phyloP scores from a whole-genome alignment of 2,797 vertebrate genomes.

The Acrossocheilus wenchowensis region DNA sequence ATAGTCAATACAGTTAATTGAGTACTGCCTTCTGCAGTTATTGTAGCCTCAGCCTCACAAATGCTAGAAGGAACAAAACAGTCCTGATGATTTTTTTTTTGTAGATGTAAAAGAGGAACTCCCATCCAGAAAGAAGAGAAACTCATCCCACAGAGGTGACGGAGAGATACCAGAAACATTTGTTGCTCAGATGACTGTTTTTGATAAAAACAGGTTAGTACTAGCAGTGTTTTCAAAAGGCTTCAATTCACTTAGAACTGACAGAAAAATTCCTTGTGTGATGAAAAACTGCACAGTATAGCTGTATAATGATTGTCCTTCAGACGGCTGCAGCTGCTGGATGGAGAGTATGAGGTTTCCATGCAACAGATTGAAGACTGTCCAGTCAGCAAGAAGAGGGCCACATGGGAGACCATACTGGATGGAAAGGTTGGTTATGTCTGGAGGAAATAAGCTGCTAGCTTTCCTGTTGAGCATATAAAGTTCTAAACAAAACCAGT shows the following conservation, averaged over 20 bases:
- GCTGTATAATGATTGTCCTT: not conserved
- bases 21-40: slow-evolving; percentile 14
- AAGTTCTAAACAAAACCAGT: not conserved
- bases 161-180: slow-evolving; percentile 88
- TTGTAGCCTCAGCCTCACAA: not conserved
- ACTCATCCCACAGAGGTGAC: slow-evolving; percentile 88
- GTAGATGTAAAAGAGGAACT: slow-evolving; percentile 91
- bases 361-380: slow-evolving; percentile 99
- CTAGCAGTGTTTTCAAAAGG: not conserved
- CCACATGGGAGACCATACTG: slow-evolving; percentile 98
- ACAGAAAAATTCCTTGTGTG: not conserved
- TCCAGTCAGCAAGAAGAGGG: slow-evolving; percentile 97
- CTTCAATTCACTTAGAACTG: not conserved
- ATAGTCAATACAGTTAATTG: slow-evolving; percentile 16
- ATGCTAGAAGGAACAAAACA: not conserved
- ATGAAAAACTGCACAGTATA: not conserved
- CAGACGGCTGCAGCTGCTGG: slow-evolving; percentile 95
- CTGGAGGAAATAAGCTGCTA: not conserved
- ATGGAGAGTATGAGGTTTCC: slow-evolving; percentile 98
- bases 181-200: slow-evolving; percentile 97
- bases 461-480: not conserved
- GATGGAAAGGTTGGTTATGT: slow-evolving; percentile 88
- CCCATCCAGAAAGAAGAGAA: slow-evolving; percentile 88
- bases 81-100: slow-evolving; percentile 1
- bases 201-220: slow-evolving; percentile 93